phyloP scores from a whole-genome alignment of 2,888 invertebrate species.

The Tortricodes alternella region DNA sequence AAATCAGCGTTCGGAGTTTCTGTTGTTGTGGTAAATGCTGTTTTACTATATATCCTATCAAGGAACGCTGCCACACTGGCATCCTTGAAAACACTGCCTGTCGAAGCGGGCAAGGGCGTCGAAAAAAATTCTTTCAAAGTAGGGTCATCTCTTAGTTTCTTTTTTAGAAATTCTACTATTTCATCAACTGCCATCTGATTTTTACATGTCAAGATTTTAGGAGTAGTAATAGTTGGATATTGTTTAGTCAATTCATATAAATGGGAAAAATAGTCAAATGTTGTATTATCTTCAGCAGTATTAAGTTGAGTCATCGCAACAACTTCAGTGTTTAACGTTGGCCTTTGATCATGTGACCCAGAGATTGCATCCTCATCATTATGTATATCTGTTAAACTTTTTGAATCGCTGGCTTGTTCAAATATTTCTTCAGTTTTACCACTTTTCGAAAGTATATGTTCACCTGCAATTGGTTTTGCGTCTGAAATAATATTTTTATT shows the following conservation, averaged over 20 bases:
- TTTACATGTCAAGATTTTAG: conserved; percentile 51
- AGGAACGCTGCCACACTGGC: conserved; percentile 64
- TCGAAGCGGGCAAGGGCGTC: conserved; percentile 42
- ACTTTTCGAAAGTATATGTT: not conserved
- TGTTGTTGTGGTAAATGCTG: conserved; percentile 48
- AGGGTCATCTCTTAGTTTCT: conserved; percentile 62
- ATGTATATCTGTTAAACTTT: not conserved
- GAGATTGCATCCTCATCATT: not conserved
- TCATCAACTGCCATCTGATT: conserved; percentile 60
- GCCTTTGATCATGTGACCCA: not conserved
- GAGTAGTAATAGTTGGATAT: conserved; percentile 35
- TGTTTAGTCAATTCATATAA: conserved; percentile 49
- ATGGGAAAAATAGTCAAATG: conserved; percentile 63
- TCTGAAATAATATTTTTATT: not conserved
- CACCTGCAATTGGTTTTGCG: not conserved
- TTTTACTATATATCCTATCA: conserved; percentile 64
- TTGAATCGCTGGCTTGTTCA: not conserved
- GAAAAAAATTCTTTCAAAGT: conserved; percentile 59
- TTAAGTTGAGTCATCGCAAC: not conserved
- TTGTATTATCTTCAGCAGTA: conserved; percentile 43
- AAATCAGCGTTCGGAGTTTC: conserved; percentile 52
- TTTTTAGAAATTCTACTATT: conserved; percentile 64
- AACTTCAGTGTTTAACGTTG: not conserved
- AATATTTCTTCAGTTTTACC: not conserved
- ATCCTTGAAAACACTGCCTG: conserved; percentile 54